Base-by-base conservation (phyloP, 2,797 vertebrate genomes). In the Strix occidentalis region DNA sequence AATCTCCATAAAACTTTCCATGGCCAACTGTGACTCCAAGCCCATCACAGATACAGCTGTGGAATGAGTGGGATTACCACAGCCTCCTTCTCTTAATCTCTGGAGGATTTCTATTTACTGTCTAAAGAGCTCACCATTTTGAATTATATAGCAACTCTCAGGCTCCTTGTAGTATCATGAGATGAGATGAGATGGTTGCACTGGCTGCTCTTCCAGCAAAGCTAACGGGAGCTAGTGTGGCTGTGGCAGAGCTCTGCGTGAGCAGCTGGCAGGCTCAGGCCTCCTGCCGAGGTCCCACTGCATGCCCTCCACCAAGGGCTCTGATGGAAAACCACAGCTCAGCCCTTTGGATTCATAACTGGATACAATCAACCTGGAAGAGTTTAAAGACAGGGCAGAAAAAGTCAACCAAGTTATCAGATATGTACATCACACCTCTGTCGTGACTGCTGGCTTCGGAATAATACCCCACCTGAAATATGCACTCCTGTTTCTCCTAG, bases 391-490 rank as follows among this genome's bases (percentile, higher is more conserved):
- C 18, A 39, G 33, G 24, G 31, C 21, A 77, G 53, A 56, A 87
- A 76, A 84, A 69, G 33, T 65, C 77, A 90, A 53, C 31, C 56
- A 48, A 61, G 76, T 48, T 71, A 39, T 43, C 35, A 56, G 48
- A 54, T 26, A 72, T 74, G 60, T 25, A n/a, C 23, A 45, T 76
- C 66, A 72, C 66, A 54, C 39, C 43, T 80, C 84, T 87, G 69
- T 64, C 24, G 5, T 28, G 68, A 66, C 50, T 71, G 68, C 80
- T 92, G 78, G 8, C 56, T 94, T 95, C 39, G 29, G 91, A 95
- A 79, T 93, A 92, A 89, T 39, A 43, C 10, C 46, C 41, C 63
- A 56, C 53, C 93, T 85, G 88, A 96, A 95, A 95, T 43, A 56
- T 3, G 23, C 31, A 31, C 60, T 87, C 76, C 64, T 72, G 39